Evolutionary conservation across 2,797 vertebrate species (phyloP).

Genomic region (Apogon talboti): DNA sequence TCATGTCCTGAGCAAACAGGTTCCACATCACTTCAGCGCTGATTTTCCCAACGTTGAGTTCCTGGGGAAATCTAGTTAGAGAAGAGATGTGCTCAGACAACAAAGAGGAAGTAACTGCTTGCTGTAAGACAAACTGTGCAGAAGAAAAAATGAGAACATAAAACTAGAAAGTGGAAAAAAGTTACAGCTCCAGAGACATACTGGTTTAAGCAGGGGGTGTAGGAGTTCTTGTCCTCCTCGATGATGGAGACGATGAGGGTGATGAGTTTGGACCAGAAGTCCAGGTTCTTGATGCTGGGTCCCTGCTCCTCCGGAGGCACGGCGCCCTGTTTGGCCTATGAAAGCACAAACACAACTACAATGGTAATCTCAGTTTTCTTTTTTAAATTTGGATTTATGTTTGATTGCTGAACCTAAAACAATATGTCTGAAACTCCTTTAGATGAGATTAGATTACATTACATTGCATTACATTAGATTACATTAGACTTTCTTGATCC

Average conservation of each 20-base stretch:
- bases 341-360: conserved; percentile 14
- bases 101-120: conserved; percentile 2
- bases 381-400: too few species aligned
- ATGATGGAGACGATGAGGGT: conserved; percentile 99
- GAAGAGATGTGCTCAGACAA: conserved; percentile 18
- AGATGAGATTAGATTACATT: too few species aligned
- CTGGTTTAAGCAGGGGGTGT: conserved; percentile 98
- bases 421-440: too few species aligned
- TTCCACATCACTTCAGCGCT: conserved; percentile 99
- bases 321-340: conserved; percentile 93
- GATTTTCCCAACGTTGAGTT: conserved; percentile 98
- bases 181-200: conserved; percentile 74
- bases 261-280: conserved; percentile 99
- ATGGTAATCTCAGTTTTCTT: background rate
- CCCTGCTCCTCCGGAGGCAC: conserved; percentile 97
- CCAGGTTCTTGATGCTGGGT: conserved; percentile 98
- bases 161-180: background rate
- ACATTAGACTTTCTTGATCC: too few species aligned
- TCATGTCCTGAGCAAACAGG: conserved; percentile 99
- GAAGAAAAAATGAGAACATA: background rate
- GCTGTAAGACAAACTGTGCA: background rate
- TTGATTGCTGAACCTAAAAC: too few species aligned
- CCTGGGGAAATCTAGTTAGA: conserved; percentile 92
- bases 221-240: conserved; percentile 98
- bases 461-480: too few species aligned